Base-by-base conservation (phyloP, 2,113 vertebrate genomes). In the Glaucidium brasilianum region DNA sequence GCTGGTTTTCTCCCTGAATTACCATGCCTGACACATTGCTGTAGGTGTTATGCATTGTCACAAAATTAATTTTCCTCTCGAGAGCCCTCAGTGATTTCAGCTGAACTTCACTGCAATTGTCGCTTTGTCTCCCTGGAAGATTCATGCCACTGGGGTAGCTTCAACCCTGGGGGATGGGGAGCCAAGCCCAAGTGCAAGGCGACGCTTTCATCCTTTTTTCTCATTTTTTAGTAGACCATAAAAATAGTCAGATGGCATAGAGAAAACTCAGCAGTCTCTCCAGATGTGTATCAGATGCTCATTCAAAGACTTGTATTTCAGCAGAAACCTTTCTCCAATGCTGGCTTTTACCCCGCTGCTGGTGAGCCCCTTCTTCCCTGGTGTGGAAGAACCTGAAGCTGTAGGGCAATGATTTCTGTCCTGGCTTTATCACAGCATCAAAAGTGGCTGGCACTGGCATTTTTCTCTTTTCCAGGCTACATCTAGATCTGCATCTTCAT, bases 11-110 rank as follows among this genome's bases (percentile, higher is more conserved):
- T 87, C 55, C 71, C 49, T 91, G 89, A 85, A 73, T 94, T 91
- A 85, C 39, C 0, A 1, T 26, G 82, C 80, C 66, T 96, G 92
- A 82, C 66, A 66, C 41, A 87, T 85, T 1, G 1, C 77, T 85
- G 67, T 41, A 77, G 75, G 68, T 92, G 66, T 88, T 73, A 73
- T 11, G 58, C 67, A 4, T 76, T 87, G 94, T 87, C 89, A 91
- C 69, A 66, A 92, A 94, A 92, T 95, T 90, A 85, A 91, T 95
- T 97, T 97, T 94, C 91, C 81, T 89, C 81, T 80, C 0, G 6
- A 95, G 92, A 91, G 66, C 69, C 63, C 71, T 79, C 64, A n/a
- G 66, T 95, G 85, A 90, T 90, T 95, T 94, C 90, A 94, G 72
- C 63, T 92, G 71, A 93, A 86, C 43, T 73, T 80, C 25, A 7